Evolutionary conservation across 2,797 vertebrate species (phyloP).

Genomic region (Rhynchotus rufescens): DNA sequence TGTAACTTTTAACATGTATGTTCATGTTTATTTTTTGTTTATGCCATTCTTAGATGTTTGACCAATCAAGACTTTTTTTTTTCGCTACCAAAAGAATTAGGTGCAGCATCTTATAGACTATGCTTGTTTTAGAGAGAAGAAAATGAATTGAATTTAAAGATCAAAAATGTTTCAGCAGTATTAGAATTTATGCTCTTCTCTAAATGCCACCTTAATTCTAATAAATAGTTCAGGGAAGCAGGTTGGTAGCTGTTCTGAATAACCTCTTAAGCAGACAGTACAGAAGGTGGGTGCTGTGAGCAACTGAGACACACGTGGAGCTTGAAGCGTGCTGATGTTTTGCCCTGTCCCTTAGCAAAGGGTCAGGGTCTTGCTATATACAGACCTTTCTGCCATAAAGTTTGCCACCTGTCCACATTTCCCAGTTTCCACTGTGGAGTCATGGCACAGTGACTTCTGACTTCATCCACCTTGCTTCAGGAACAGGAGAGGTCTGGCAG

Average conservation of each 20-base stretch:
- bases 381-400: rapidly evolving
- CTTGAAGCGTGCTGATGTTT: background rate
- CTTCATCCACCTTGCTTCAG: background rate
- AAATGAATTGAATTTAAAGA: background rate
- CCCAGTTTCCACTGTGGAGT: background rate
- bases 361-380: background rate
- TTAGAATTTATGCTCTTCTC: background rate
- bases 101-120: background rate
- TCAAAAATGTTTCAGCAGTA: background rate
- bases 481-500: background rate
- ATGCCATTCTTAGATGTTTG: background rate
- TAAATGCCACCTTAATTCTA: background rate
- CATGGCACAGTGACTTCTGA: background rate
- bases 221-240: background rate
- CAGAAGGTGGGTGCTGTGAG: background rate
- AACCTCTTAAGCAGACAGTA: background rate
- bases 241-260: background rate
- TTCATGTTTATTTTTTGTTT: background rate
- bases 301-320: background rate
- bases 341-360: background rate
- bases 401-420: background rate
- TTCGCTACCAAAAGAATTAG: background rate
- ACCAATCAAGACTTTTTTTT: background rate
- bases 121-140: background rate
- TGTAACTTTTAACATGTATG: background rate